Conservation (phyloP, 2,113 vertebrate genomes). For the Carollia perspicillata region DNA sequence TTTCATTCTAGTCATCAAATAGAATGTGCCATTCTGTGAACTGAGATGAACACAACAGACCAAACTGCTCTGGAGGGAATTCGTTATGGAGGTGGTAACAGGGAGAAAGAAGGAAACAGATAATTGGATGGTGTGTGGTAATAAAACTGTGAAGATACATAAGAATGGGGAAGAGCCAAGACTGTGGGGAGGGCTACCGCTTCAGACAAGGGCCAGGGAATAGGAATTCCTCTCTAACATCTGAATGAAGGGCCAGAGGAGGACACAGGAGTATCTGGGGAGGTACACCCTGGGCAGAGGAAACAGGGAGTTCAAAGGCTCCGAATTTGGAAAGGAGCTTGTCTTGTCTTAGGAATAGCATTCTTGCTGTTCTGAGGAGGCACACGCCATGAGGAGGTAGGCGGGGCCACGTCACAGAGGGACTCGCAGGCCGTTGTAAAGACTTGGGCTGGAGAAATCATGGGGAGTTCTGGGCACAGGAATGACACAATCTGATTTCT, state of each 20-base stretch:
- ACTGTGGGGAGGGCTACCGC: neutral
- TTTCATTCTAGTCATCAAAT: neutral
- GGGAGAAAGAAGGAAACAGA: neutral
- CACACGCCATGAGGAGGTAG: neutral
- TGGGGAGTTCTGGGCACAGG: neutral
- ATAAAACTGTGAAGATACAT: neutral
- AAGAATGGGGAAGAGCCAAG: neutral
- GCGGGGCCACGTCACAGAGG: neutral
- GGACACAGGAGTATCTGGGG: neutral
- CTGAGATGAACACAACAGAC: neutral
- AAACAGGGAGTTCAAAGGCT: neutral
- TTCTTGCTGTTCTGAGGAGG: neutral
- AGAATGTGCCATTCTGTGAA: neutral
- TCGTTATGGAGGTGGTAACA: neutral
- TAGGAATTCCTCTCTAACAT: neutral
- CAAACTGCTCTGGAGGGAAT: neutral
- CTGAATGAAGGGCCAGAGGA: neutral
- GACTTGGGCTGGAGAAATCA: neutral
- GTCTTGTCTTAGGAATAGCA: neutral
- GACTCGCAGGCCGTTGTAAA: neutral
- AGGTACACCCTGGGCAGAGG: neutral
- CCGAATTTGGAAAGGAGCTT: neutral
- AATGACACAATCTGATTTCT: neutral
- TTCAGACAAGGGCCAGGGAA: neutral
- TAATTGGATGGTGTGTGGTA: neutral